Evolutionary conservation across 2,797 vertebrate genomes (phyloP), one percentile per base, ranked within the genome.

Genomic region (Silurus lanzhouensis): DNA sequence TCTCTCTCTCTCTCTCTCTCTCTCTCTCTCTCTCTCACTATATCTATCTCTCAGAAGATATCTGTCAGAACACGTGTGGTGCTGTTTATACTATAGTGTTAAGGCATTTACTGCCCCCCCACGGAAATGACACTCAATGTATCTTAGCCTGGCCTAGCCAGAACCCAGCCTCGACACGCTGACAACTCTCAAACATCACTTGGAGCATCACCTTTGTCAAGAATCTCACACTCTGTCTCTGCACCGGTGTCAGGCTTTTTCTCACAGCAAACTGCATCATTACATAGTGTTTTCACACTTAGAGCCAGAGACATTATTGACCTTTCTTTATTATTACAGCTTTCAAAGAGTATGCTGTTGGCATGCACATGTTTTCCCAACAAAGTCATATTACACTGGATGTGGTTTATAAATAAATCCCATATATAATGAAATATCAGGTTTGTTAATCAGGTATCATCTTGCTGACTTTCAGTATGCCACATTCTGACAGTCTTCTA

Each of bases 151-250:
- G 84, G 74, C 80, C 85, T 63, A 46, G 78, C 78, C 78, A 71
- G 76, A 44, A 66, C 83, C 58, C 2, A 66, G 79, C 72, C 66
- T 71, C 83, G 84, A 90, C 89, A 88, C 83, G 74, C 83, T 87
- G 85, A 87, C 85, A 88, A 85, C 83, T 80, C 64, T 86, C 81
- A 83, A 84, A 88, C 85, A 88, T 48, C 22, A 77, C 88, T 88
- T 74, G 82, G 70, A 87, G 82, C 81, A 63, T 77, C 78, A 82
- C 58, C n/a, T 87, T 87, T 83, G 74, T 76, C 80, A 85, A 55
- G 82, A 72, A 82, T 88, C 84, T 85, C 84, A 87, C 83, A 86
- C 85, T 83, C 78, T 31, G 19, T 85, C 55, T 80, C 58, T 86
- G 31, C 86, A 83, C 75, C 57, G 60, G 66, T 85, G 64, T 52